Conservation (phyloP, 1,140 invertebrate species). For the Eciton burchellii region DNA sequence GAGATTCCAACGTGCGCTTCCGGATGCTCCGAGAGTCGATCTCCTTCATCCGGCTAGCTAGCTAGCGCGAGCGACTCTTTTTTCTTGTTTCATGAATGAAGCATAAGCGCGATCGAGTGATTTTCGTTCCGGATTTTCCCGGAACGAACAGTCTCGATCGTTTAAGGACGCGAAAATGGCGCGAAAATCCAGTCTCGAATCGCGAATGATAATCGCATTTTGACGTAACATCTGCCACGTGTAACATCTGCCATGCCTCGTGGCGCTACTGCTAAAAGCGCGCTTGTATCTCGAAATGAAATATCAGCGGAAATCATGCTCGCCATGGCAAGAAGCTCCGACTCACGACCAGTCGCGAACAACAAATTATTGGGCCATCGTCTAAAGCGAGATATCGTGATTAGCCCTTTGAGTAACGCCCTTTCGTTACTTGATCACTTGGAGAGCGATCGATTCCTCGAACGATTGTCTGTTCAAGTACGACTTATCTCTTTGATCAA, state of each 20-base stretch:
- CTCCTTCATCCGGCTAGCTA: too few relatives aligned
- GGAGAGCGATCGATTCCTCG: too few relatives aligned
- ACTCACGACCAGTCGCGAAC: background rate
- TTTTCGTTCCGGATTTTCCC: conserved; percentile 3
- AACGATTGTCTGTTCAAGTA: background rate
- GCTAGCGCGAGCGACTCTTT: too few relatives aligned
- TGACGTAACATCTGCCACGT: background rate
- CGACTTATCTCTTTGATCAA: background rate
- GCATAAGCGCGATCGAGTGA: background rate
- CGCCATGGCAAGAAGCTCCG: background rate
- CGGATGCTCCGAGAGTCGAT: too few relatives aligned
- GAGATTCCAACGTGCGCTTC: too few relatives aligned
- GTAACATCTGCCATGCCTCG: background rate
- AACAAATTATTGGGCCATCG: background rate
- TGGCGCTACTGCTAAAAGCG: conserved; percentile 16
- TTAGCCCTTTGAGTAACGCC: too few relatives aligned
- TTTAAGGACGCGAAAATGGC: too few relatives aligned
- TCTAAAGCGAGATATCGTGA: background rate
- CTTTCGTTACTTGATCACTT: too few relatives aligned
- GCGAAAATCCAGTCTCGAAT: conserved; percentile 5
- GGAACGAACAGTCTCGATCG: too few relatives aligned
- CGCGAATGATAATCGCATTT: background rate
- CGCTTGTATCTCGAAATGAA: conserved; percentile 17
- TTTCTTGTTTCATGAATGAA: conserved; percentile 53
- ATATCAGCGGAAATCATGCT: background rate